phyloP scores from a whole-genome alignment of 2,113 vertebrate species.

The Tragelaphus scriptus region DNA sequence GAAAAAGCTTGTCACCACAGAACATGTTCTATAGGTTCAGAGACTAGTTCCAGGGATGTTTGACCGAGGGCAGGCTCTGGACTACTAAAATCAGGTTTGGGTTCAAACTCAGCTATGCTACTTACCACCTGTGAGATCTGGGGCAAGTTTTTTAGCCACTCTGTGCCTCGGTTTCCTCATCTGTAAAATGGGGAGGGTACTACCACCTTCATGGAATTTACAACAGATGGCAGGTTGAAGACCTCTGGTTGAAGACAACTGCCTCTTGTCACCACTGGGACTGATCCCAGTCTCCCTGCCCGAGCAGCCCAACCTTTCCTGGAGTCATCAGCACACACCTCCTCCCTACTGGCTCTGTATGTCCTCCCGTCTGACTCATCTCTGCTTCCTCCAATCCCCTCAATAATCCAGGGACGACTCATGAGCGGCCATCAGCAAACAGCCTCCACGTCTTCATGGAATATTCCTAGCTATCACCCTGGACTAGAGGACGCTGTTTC shows the following conservation, averaged over 20 bases:
- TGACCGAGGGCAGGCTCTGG: neutral
- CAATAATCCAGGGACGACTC: neutral
- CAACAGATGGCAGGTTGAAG: rapidly evolving
- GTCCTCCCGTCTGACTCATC: neutral
- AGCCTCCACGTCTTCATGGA: neutral
- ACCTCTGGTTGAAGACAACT: neutral
- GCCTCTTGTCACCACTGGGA: neutral
- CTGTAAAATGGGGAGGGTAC: neutral
- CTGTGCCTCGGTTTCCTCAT: neutral
- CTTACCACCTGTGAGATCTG: neutral
- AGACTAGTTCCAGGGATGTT: neutral
- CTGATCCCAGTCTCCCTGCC: neutral
- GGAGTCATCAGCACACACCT: neutral
- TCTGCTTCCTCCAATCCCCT: neutral
- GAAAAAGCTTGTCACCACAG: neutral
- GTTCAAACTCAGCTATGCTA: neutral
- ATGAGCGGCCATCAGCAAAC: neutral
- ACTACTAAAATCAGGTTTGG: neutral
- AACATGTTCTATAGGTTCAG: neutral
- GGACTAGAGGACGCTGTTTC: neutral
- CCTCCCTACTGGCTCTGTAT: neutral
- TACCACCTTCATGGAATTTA: neutral
- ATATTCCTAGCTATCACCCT: neutral
- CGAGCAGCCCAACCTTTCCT: neutral
- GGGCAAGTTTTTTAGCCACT: neutral